Evolutionary conservation across 2,888 invertebrate species (phyloP).

Genomic region (Mallateleia sp.): DNA sequence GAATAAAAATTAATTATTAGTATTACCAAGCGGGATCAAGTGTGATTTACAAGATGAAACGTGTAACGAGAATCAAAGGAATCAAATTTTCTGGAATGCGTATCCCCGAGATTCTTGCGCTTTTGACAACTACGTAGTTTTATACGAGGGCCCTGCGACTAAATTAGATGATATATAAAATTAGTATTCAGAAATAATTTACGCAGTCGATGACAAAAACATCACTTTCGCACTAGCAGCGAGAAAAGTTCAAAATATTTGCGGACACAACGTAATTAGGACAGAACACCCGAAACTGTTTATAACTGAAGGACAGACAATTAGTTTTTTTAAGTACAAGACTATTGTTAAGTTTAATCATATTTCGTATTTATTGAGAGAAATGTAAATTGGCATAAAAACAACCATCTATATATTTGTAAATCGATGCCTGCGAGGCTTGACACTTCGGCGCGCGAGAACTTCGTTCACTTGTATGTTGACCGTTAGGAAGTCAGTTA

Average conservation of each 20-base stretch:
- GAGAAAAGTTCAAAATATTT: neutral
- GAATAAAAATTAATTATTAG: neutral
- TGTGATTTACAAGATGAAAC: neutral
- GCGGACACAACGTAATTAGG: neutral
- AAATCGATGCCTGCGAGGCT: too few species aligned
- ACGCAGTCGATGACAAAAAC: neutral
- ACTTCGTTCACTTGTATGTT: too few species aligned
- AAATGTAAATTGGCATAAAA: too few species aligned
- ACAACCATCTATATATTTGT: too few species aligned
- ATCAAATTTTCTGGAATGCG: neutral
- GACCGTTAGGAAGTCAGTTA: too few species aligned
- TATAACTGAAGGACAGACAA: neutral
- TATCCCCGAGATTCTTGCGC: neutral
- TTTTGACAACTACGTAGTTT: conserved; percentile 7
- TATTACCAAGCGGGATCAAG: neutral
- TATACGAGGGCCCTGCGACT: conserved; percentile 1
- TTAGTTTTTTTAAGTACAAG: neutral
- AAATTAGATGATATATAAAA: too few species aligned
- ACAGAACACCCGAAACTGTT: conserved; percentile 1
- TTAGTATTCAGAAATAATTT: neutral
- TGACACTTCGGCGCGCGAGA: too few species aligned
- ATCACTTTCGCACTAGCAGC: neutral
- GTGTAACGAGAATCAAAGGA: neutral
- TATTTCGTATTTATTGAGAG: too few species aligned
- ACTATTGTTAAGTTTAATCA: too few species aligned